A percentile compares a stretch with the other conserved stretches of the same genome.
Conservation (phyloP, 2,797 vertebrate species). For the Halcyon smyrnensis region DNA sequence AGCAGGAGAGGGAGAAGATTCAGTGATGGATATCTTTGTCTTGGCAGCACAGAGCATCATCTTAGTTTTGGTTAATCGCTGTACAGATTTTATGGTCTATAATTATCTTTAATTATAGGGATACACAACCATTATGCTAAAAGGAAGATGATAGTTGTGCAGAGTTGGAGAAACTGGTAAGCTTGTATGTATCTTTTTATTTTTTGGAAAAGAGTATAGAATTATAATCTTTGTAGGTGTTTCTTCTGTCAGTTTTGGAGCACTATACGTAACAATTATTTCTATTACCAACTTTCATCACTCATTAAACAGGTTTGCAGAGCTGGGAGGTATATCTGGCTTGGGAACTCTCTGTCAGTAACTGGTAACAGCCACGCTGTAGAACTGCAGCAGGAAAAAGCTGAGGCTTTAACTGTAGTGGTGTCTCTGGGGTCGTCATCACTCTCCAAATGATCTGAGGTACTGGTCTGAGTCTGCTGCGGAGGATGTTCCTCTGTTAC, state of each 20-base stretch:
- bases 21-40: constrained; percentile 42
- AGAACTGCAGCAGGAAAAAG: background rate
- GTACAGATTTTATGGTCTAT: constrained; percentile 55
- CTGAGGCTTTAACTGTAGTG: background rate
- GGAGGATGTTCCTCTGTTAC: background rate
- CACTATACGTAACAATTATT: constrained; percentile 8
- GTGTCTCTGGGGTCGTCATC: background rate
- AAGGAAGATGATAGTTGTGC: constrained; percentile 63
- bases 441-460: background rate
- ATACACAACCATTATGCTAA: constrained; percentile 58
- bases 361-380: background rate
- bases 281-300: background rate
- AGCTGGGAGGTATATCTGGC: background rate
- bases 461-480: background rate
- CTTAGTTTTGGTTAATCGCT: constrained; percentile 62
- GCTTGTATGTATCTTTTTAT: background rate
- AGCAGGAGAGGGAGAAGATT: background rate
- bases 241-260: constrained; percentile 21
- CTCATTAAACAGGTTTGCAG: background rate
- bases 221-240: background rate
- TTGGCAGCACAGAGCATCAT: constrained; percentile 38
- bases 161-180: constrained; percentile 16
- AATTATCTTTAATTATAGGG: constrained; percentile 75
- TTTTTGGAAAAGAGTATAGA: constrained; percentile 33
- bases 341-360: background rate